phyloP scores from a whole-genome alignment of 2,113 vertebrate species.

The Xenus cinereus region DNA sequence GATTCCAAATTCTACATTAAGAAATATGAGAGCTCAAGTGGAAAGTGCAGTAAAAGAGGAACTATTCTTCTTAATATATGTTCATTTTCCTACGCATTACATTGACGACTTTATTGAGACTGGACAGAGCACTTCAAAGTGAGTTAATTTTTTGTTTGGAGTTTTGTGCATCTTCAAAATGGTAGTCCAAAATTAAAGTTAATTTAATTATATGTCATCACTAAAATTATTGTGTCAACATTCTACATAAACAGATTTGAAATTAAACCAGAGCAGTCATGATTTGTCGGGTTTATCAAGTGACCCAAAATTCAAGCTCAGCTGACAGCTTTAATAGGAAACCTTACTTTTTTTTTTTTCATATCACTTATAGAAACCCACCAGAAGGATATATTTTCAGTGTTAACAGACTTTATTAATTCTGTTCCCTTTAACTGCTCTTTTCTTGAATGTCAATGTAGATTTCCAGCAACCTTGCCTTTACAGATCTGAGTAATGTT shows the following conservation, averaged over 20 bases:
- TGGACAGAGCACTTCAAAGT: not conserved
- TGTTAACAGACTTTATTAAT: not conserved
- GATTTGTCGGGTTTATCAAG: not conserved
- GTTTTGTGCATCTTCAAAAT: not conserved
- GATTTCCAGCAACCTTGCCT: not conserved
- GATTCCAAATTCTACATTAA: not conserved
- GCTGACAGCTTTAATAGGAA: not conserved
- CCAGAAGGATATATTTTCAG: not conserved
- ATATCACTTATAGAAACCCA: not conserved
- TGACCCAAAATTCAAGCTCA: not conserved
- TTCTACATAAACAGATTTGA: not conserved
- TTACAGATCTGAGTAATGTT: not conserved
- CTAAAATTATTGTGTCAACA: not conserved
- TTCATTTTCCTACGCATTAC: not conserved
- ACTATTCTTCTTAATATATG: not conserved
- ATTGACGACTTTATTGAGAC: not conserved
- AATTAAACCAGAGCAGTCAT: not conserved
- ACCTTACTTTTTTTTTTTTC: not conserved
- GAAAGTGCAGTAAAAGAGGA: not conserved
- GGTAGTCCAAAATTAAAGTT: not conserved
- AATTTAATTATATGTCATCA: not conserved
- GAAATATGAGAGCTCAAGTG: not conserved
- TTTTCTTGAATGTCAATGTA: not conserved
- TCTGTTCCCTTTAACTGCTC: not conserved
- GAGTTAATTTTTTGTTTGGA: not conserved